A percentile compares a stretch with the other conserved stretches of the same genome.
Conservation (phyloP, 92 coral and sea anemone species). For the Meandrina meandrites region DNA sequence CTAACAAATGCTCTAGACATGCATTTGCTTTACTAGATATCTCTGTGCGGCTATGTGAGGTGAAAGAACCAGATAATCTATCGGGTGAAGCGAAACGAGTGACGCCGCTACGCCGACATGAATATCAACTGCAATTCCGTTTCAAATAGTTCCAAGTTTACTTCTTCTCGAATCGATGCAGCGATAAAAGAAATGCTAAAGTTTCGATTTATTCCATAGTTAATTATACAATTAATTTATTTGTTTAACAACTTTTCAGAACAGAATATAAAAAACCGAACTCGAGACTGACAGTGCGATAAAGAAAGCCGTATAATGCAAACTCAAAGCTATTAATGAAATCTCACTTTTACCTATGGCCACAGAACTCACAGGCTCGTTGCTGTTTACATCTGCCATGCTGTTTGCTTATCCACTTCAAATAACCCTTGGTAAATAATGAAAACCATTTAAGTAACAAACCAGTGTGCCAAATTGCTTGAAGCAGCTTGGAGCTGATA, state of each 20-base stretch:
- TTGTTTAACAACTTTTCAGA: not conserved
- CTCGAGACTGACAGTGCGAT: not conserved
- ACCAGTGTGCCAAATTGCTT: not conserved
- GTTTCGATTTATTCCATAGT: not conserved
- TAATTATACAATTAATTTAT: not conserved
- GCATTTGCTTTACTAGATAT: no score
- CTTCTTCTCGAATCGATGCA: no score
- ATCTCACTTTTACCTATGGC: not conserved
- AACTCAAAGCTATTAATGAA: no score
- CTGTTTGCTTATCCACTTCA: not conserved
- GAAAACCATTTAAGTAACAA: not conserved
- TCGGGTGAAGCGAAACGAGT: no score
- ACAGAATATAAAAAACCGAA: not conserved
- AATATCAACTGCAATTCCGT: no score
- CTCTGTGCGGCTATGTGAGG: no score
- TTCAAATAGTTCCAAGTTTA: no score
- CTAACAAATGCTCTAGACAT: no score
- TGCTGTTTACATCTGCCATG: not conserved
- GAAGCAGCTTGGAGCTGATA: not conserved
- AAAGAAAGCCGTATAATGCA: not conserved
- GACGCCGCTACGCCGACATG: no score
- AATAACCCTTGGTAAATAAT: not conserved
- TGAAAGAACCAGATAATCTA: no score
- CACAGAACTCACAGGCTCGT: not conserved
- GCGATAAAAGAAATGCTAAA: no score